Conservation (phyloP, 92 coral and sea anemone genomes). For the Ricordea florida region DNA sequence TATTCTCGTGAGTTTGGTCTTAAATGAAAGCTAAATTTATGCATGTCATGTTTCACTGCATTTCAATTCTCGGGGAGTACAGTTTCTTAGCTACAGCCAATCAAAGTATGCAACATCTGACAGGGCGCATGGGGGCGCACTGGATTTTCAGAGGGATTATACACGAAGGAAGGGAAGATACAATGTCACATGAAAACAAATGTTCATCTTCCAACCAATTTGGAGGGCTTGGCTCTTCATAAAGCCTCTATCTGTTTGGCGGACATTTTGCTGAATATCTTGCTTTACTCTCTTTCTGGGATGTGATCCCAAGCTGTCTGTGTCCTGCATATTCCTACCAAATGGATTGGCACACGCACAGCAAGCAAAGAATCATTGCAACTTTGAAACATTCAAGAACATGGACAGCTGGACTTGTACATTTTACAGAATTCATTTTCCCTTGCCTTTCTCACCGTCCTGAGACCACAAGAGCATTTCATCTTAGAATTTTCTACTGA, state of each 20-base stretch:
- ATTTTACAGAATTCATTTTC: constrained; percentile 37
- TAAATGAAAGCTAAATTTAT: too few species aligned
- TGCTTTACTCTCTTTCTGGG: constrained; percentile 41
- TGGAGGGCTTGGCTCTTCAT: constrained; percentile 13
- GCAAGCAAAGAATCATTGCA: constrained; percentile 20
- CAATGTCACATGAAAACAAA: background rate
- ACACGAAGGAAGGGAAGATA: too few species aligned
- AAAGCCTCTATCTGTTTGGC: background rate
- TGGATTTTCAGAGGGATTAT: too few species aligned
- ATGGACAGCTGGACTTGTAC: constrained; percentile 27
- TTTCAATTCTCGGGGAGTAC: too few species aligned
- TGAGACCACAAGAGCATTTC: constrained; percentile 42
- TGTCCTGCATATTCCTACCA: constrained; percentile 9
- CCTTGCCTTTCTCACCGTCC: constrained; percentile 7
- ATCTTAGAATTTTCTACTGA: background rate
- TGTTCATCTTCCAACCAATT: constrained; percentile 21
- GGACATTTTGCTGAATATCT: background rate
- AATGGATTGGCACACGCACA: constrained; percentile 26
- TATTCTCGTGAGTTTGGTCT: too few species aligned
- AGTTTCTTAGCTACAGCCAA: too few species aligned
- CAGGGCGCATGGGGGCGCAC: too few species aligned
- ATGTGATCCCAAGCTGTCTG: constrained; percentile 2
- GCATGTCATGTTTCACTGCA: too few species aligned
- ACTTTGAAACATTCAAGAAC: constrained; percentile 9
- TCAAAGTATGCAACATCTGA: too few species aligned